phyloP scores from a whole-genome alignment of 2,888 invertebrate species.

The Microctonus aethiopoides region DNA sequence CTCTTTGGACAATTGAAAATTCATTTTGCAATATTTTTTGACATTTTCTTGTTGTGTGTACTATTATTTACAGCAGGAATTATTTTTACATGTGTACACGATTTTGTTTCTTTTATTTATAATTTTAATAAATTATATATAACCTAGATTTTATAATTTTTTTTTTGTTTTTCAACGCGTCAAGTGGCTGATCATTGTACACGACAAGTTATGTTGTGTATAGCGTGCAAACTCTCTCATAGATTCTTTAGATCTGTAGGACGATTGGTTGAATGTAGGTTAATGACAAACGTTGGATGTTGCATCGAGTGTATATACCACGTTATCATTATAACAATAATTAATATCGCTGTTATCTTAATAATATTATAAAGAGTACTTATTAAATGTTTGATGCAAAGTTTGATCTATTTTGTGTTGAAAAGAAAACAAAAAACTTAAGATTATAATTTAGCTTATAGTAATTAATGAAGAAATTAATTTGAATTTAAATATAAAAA shows the following conservation, averaged over 20 bases:
- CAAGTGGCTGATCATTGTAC: slow-evolving; percentile 30
- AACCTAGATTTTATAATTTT: slow-evolving; percentile 28
- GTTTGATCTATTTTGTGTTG: not conserved
- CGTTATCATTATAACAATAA: slow-evolving; percentile 1
- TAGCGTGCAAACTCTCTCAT: slow-evolving; percentile 33
- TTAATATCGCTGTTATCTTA: slow-evolving; percentile 21
- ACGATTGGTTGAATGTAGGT: slow-evolving; percentile 44
- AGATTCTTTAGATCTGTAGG: slow-evolving; percentile 38
- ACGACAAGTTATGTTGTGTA: slow-evolving; percentile 33
- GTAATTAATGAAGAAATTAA: no score
- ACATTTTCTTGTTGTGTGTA: slow-evolving; percentile 29
- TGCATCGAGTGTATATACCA: slow-evolving; percentile 13
- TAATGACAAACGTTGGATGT: slow-evolving; percentile 38
- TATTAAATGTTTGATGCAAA: not conserved
- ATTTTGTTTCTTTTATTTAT: not conserved
- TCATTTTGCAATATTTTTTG: no score
- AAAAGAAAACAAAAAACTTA: no score
- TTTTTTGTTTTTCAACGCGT: slow-evolving; percentile 8
- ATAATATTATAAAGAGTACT: slow-evolving; percentile 10
- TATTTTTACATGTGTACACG: not conserved
- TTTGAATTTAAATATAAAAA: no score
- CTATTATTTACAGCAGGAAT: not conserved
- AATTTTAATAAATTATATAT: slow-evolving; percentile 28
- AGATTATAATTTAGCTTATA: no score
- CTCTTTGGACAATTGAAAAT: no score